Evolutionary conservation across 2,113 vertebrate species (phyloP).

Genomic region (Oreochromis spilurus): DNA sequence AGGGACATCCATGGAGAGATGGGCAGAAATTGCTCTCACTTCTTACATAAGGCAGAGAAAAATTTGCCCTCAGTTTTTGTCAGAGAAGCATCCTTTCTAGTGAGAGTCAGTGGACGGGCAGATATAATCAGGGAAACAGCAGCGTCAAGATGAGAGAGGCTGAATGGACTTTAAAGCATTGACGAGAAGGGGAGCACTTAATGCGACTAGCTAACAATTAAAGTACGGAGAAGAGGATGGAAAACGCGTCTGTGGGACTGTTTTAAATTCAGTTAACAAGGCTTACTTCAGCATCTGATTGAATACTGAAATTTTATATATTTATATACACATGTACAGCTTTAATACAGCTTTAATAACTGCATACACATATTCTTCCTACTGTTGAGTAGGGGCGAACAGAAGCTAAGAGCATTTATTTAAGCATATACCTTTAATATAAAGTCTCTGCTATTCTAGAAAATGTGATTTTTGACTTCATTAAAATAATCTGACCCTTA

Average conservation of each 20-base stretch:
- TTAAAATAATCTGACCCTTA: neutral
- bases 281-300: neutral
- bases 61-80: neutral
- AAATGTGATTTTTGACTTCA: neutral
- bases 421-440: neutral
- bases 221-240: neutral
- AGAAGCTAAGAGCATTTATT: neutral
- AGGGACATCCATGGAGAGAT: neutral
- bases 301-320: neutral
- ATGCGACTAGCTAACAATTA: slow-evolving; percentile 1
- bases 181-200: slow-evolving; percentile 20
- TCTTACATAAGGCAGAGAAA: slow-evolving; percentile 11
- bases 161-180: slow-evolving; percentile 21
- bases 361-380: neutral
- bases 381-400: neutral
- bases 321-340: neutral
- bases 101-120: neutral
- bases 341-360: neutral
- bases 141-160: neutral
- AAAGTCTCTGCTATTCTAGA: neutral
- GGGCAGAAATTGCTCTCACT: slow-evolving; percentile 1
- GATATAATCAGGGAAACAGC: neutral
- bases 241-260: neutral
- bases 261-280: neutral
- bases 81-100: neutral